Base-by-base conservation (phyloP, 2,888 invertebrate species). In the Chaitophorus viminalis region DNA sequence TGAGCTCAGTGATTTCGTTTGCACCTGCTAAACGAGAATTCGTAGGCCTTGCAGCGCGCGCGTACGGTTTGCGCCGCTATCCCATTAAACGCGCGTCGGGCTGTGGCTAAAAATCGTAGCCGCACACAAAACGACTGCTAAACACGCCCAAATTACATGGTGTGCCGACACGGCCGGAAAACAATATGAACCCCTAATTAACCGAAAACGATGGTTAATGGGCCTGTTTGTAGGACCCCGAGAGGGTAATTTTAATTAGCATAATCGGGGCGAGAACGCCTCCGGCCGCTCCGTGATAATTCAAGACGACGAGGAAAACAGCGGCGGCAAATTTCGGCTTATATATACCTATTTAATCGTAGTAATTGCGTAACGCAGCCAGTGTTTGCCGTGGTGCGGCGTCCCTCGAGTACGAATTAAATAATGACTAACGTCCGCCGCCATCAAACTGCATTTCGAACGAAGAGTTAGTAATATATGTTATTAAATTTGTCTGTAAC, bases 121-220 rank as follows among this genome's bases (percentile, higher is more conserved):
- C 14, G 3, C 18, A 31, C 68, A 76, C 68, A 77, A 85, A 85
- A 85, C 84, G 77, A 85, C 84, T 78, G 85, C 78, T 54, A 79
- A 87, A 87, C 79, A 79, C 86, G 79, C 79, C 86, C 86, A 87
- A 87, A 87, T 87, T 79, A 79, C 60, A 79, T 39, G 31, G 70
- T 18, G 74, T 36, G 31, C 39, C 74, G 84, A 36, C 54, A 54
- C 31, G 36, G 52, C 33, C 68, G 77, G 70, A 25, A 70, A 70
- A 78, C 78, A 78, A 85, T n/a, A n/a, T 65, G 52, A 65, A 76
- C 84, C 84, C 70, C 78, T 70, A 78, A 85, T 85, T 78, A 85
- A 70, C 79, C 86, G 72, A 79, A 87, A 87, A 72, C 86, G 86
- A 78, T 17, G 74, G 79, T 6, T 68, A 68, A 68, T 77, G 46